Conservation (phyloP, 2,888 invertebrate species). For the Aleiodes alternator region DNA sequence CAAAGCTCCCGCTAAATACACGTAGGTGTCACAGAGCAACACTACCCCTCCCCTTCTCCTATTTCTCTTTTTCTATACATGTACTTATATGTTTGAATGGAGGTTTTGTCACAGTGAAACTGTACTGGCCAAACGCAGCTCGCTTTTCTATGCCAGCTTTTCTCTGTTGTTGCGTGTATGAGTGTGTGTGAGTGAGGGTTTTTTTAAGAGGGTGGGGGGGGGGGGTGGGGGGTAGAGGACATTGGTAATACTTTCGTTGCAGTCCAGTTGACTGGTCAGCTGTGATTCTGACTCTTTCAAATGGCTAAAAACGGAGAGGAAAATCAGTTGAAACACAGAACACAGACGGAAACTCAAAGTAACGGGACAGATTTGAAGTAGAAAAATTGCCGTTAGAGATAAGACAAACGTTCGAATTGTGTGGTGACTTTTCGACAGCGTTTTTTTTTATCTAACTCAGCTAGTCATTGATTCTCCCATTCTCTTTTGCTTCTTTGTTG, state of each 20-base stretch:
- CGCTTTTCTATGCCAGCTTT: constrained; percentile 8
- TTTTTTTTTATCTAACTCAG: background rate
- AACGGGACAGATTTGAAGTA: constrained; percentile 27
- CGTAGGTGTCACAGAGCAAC: constrained; percentile 23
- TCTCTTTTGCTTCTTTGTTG: too few relatives aligned
- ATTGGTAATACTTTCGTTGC: background rate
- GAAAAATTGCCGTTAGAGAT: constrained; percentile 42
- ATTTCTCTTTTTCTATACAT: constrained; percentile 29
- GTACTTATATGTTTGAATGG: constrained; percentile 26
- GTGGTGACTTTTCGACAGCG: constrained; percentile 21
- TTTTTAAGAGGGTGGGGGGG: background rate
- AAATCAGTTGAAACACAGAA: background rate
- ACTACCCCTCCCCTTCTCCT: too few relatives aligned
- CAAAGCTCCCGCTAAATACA: constrained; percentile 43
- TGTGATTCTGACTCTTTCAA: constrained; percentile 39
- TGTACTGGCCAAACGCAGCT: constrained; percentile 5
- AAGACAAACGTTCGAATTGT: constrained; percentile 42
- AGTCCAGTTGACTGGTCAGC: constrained; percentile 21
- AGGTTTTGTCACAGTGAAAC: constrained; percentile 26
- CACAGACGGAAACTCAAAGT: constrained; percentile 20
- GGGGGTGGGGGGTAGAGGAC: too few relatives aligned
- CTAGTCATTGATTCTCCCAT: too few relatives aligned
- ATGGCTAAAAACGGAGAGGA: background rate
- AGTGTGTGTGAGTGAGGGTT: background rate
- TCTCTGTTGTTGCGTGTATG: constrained; percentile 8